Percentiles rank a stretch among this genome's conserved stretches.
These are phyloP conservation scores for Charanyca ferruginea DNA, from an alignment of 2,888 invertebrate species.

Conservation along the genomic window DNA sequence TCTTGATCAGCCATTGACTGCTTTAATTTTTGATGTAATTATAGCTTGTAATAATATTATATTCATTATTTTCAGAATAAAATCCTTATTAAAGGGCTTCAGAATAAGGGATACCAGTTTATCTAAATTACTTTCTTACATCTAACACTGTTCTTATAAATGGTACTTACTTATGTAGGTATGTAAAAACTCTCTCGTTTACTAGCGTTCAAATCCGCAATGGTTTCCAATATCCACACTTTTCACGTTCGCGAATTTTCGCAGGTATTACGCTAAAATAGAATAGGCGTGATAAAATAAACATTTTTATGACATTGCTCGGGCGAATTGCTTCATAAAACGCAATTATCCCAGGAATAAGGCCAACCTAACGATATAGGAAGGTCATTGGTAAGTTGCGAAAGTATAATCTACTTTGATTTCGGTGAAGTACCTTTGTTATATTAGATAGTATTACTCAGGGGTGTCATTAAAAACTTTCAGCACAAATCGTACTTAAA, in stretches of 20 bases:
- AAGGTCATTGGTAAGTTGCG: conserved; percentile 59
- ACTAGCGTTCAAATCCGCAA: conserved; percentile 43
- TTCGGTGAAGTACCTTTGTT: conserved; percentile 35
- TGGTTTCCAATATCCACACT: conserved; percentile 43
- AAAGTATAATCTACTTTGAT: conserved; percentile 56
- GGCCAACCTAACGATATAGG: conserved; percentile 67
- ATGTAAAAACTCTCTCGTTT: conserved; percentile 13
- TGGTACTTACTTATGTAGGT: not conserved
- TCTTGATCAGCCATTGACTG: conserved; percentile 16
- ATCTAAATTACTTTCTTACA: not conserved
- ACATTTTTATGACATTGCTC: conserved; percentile 84
- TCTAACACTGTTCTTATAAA: not conserved
- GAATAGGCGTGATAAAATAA: conserved; percentile 84
- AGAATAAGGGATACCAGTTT: not conserved
- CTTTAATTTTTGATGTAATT: conserved; percentile 8
- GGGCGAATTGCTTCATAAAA: conserved; percentile 86
- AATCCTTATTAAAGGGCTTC: not conserved
- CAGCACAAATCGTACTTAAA: not conserved
- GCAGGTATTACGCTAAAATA: conserved; percentile 80
- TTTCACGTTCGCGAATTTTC: conserved; percentile 71
- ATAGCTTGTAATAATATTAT: not conserved
- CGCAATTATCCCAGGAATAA: conserved; percentile 85
- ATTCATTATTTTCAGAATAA: conserved; percentile 4
- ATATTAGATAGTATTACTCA: conserved; percentile 2
- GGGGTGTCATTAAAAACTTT: not conserved